Conservation (phyloP, 2,797 vertebrate species). For the Pyrocephalus nanus region DNA sequence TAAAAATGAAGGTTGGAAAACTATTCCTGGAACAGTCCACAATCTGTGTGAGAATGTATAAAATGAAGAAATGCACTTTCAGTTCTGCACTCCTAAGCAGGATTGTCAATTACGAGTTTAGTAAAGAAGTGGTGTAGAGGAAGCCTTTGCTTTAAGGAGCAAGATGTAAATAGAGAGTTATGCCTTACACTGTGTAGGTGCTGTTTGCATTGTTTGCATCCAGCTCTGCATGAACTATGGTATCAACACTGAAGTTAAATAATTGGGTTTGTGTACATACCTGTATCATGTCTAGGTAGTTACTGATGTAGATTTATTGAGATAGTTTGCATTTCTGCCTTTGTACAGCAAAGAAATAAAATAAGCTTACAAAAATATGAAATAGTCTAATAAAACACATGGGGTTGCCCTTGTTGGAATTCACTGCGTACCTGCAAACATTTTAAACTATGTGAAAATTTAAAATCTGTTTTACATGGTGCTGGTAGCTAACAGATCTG, state of each 20-base stretch:
- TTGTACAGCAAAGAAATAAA: slow-evolving; percentile 67
- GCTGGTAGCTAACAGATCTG: neutral
- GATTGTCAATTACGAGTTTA: neutral
- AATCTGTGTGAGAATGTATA: neutral
- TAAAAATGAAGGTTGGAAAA: neutral
- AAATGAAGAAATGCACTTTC: slow-evolving; percentile 54
- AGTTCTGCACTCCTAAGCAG: neutral
- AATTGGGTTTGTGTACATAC: slow-evolving; percentile 36
- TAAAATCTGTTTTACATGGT: neutral
- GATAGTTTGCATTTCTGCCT: slow-evolving; percentile 36
- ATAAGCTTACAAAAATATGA: slow-evolving; percentile 14
- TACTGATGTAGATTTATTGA: slow-evolving; percentile 29
- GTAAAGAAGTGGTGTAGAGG: neutral
- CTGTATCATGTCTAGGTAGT: slow-evolving; percentile 36
- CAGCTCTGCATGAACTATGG: neutral
- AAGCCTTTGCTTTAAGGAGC: neutral
- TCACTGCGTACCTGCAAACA: neutral
- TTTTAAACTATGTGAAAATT: neutral
- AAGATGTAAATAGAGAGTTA: slow-evolving; percentile 16
- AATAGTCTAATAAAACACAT: neutral
- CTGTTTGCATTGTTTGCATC: slow-evolving; percentile 40
- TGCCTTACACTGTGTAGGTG: neutral
- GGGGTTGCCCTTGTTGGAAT: neutral
- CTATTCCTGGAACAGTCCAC: neutral
- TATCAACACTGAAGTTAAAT: slow-evolving; percentile 34